phyloP scores from a whole-genome alignment of 2,797 vertebrate species.

The Squalus acanthias region DNA sequence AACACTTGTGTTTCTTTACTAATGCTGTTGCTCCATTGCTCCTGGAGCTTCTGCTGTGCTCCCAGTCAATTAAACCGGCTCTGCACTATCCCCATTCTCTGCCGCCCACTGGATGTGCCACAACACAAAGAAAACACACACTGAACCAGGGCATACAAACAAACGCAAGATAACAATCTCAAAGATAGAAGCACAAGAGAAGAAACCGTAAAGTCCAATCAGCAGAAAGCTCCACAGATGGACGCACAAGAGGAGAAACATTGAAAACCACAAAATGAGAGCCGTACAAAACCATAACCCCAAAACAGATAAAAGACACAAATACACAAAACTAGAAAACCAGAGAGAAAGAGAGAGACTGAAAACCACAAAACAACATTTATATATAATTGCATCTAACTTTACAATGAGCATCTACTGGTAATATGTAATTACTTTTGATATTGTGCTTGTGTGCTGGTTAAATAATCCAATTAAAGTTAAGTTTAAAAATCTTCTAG shows the following conservation, averaged over 20 bases:
- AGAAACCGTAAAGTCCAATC: neutral
- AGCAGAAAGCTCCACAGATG: neutral
- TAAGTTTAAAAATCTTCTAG: neutral
- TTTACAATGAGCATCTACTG: neutral
- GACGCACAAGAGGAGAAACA: neutral
- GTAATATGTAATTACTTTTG: neutral
- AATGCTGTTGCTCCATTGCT: neutral
- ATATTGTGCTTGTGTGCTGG: neutral
- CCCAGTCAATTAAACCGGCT: neutral
- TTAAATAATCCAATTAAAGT: neutral
- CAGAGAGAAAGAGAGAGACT: neutral
- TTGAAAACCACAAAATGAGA: neutral
- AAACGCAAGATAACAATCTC: neutral
- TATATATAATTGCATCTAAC: neutral
- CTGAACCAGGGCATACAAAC: neutral
- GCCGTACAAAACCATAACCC: neutral
- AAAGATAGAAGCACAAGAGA: neutral
- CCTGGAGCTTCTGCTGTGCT: neutral
- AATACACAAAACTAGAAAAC: neutral
- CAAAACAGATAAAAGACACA: neutral
- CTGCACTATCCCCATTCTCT: neutral
- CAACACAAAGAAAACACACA: neutral
- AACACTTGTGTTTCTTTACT: neutral
- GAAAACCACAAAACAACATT: neutral
- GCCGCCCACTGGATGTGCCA: neutral